Evolutionary conservation across 1,140 invertebrate species (phyloP).

Genomic region (Cyphomyrmex costatus): DNA sequence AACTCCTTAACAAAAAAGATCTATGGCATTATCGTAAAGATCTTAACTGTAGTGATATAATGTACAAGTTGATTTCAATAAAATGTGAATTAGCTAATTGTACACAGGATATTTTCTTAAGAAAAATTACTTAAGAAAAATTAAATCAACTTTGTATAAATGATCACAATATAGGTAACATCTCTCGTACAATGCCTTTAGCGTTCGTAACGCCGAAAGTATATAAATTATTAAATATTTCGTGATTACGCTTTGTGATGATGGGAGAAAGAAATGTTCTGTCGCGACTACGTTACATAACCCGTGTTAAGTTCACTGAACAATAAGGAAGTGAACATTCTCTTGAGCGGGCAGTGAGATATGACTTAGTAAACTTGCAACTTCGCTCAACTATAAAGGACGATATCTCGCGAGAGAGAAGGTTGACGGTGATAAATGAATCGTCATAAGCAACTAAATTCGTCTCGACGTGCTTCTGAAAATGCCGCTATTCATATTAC

Average conservation of each 20-base stretch:
- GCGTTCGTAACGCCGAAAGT: not conserved
- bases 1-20: slow-evolving; percentile 39
- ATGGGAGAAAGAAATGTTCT: slow-evolving; percentile 22
- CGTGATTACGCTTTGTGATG: slow-evolving; percentile 13
- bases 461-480: slow-evolving; percentile 16
- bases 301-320: slow-evolving; percentile 56
- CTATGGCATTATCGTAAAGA: not conserved
- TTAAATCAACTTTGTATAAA: not conserved
- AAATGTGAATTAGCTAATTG: not conserved
- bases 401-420: slow-evolving; percentile 45
- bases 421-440: slow-evolving; percentile 62
- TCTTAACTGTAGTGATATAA: not conserved
- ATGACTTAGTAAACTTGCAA: slow-evolving; percentile 64
- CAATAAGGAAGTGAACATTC: slow-evolving; percentile 58
- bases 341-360: slow-evolving; percentile 60
- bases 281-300: slow-evolving; percentile 43
- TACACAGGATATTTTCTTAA: not conserved
- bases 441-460: slow-evolving; percentile 59
- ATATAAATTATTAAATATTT: not conserved
- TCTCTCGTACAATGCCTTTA: not conserved
- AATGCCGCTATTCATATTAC: slow-evolving; percentile 37
- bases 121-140: not conserved
- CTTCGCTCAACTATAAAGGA: slow-evolving; percentile 63
- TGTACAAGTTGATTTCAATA: slow-evolving; percentile 36
- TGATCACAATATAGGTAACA: not conserved